Base-by-base conservation (phyloP, 1,140 invertebrate genomes). In the Platorchestia sp. region DNA sequence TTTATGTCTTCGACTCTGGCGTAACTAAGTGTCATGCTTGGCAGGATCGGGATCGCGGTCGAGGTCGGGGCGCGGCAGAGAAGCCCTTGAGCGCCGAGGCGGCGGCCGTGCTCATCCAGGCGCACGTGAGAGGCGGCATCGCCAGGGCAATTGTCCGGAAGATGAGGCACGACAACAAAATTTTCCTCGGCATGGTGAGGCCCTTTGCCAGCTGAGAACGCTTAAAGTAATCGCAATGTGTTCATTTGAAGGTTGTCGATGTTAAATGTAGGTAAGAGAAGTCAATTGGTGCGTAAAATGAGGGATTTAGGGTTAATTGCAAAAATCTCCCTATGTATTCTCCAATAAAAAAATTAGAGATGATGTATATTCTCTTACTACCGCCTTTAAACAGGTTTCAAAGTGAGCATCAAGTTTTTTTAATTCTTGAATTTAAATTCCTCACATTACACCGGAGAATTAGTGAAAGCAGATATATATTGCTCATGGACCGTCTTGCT, bases 31-130 rank as follows among this genome's bases (percentile, higher is more conserved):
- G 19, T 51, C 47, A 19, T 41, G 6, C 44, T 41, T 45, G 44
- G 41, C 95, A 96, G 96, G 96, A 96, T 19, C 95, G 95, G 36
- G 96, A 96, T 59, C 89, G 96, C 95, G 96, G 95, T 16, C 95
- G 96, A 42, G 96, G 96, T 51, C 97, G 98, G 97, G 97, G 98
- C 22, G 98, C 99, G 97, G 99, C 99, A 96, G 99, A 99, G 98
- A 98, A 98, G 97, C 99, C 99, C 97, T 98, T 99, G 95, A 97
- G 98, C 40, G 96, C 97, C 59, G 97, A 97, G 95, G 97, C 97
- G 96, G 96, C 96, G 0, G 96, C 96, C 14, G 95, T 96, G 27
- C 51, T 95, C 14, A 96, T 97, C 27, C 96, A 97, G 95, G 95
- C 96, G 43, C 89, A 96, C 40, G 96, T 96, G n/a, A 95, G 96